phyloP scores from a whole-genome alignment of 1,140 invertebrate species.

The Orussus abietinus region DNA sequence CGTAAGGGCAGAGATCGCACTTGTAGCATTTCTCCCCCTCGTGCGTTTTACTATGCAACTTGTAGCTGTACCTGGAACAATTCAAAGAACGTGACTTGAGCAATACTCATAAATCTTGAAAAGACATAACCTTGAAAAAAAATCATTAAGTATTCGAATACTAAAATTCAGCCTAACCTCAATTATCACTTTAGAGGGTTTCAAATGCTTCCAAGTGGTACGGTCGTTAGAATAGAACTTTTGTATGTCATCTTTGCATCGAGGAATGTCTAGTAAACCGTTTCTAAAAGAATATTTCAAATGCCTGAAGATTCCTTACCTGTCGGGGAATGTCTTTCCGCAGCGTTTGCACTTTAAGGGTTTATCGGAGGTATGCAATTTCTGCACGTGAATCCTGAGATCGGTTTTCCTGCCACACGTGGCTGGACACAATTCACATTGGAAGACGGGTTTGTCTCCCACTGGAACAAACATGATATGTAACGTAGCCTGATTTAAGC shows the following conservation, averaged over 20 bases:
- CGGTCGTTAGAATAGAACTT: too few relatives aligned
- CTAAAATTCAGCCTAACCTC: too few relatives aligned
- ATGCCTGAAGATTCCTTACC: too few relatives aligned
- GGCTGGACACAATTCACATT: constrained; percentile 92
- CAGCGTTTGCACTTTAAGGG: constrained; percentile 91
- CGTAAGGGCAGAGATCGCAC: constrained; percentile 92
- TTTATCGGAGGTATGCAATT: constrained; percentile 90
- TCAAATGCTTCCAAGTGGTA: too few relatives aligned
- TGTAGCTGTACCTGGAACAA: constrained; percentile 66
- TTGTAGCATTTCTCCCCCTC: constrained; percentile 98
- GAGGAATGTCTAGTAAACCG: too few relatives aligned
- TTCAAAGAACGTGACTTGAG: constrained; percentile 8
- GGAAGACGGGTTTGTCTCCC: constrained; percentile 90
- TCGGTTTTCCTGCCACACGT: constrained; percentile 97
- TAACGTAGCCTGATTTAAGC: constrained; percentile 9
- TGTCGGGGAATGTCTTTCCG: constrained; percentile 87
- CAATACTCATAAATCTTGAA: neutral
- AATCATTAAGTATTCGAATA: neutral
- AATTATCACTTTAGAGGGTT: too few relatives aligned
- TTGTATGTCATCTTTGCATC: too few relatives aligned
- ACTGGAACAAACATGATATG: constrained; percentile 53
- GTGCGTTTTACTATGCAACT: constrained; percentile 76
- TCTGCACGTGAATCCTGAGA: constrained; percentile 92
- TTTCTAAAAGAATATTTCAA: too few relatives aligned
- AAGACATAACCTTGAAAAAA: neutral